Evolutionary conservation across 2,113 vertebrate species (phyloP).

Genomic region (Phrynosoma platyrhinos): DNA sequence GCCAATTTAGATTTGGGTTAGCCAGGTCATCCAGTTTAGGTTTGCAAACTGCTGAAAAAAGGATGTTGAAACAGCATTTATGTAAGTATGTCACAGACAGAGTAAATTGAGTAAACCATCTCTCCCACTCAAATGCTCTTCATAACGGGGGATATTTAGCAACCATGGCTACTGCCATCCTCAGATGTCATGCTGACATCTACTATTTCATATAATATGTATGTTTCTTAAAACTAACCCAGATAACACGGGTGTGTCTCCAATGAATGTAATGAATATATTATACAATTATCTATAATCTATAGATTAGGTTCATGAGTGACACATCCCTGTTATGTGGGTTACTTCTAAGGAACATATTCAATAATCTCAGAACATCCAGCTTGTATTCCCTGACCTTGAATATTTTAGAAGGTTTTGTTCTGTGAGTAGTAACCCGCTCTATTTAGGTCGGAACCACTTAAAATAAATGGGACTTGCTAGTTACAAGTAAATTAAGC

Average conservation of each 20-base stretch:
- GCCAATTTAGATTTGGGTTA: background rate
- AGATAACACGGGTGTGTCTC: background rate
- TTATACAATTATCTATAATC: background rate
- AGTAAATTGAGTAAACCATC: background rate
- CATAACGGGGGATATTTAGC: background rate
- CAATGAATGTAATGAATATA: background rate
- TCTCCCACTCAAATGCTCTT: constrained; percentile 14
- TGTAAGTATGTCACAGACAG: background rate
- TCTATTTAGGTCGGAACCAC: background rate
- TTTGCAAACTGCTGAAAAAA: background rate
- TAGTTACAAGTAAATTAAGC: too few relatives aligned
- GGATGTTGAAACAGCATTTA: background rate
- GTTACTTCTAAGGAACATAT: background rate
- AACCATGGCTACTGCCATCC: background rate
- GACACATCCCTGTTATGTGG: background rate
- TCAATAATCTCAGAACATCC: background rate
- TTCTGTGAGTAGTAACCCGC: too few relatives aligned
- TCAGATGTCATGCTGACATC: background rate
- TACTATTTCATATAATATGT: background rate
- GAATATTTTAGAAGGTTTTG: background rate
- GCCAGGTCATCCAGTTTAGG: background rate
- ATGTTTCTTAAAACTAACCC: background rate
- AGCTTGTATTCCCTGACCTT: background rate
- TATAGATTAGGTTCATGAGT: background rate
- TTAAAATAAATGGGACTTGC: background rate